phyloP scores from a whole-genome alignment of 2,113 vertebrate species.

The Hippocampus abdominalis region DNA sequence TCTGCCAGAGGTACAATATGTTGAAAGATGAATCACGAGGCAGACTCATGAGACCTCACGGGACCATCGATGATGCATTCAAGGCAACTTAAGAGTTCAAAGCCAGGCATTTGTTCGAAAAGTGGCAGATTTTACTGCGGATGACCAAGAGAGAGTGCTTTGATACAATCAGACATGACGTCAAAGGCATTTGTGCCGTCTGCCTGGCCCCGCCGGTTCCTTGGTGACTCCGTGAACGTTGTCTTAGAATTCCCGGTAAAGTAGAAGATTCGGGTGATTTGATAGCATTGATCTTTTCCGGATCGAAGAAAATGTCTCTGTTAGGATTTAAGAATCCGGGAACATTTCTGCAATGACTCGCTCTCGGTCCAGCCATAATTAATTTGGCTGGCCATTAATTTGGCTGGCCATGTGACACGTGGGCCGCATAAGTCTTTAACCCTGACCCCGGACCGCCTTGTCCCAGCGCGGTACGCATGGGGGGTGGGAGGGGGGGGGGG shows the following conservation, averaged over 20 bases:
- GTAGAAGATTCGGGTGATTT: neutral
- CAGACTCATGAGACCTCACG: neutral
- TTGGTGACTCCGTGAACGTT: neutral
- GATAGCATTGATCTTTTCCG: neutral
- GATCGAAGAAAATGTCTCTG: neutral
- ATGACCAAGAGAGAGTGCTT: neutral
- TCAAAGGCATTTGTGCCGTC: neutral
- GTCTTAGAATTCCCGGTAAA: neutral
- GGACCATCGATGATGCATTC: neutral
- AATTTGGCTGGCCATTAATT: conserved; percentile 5
- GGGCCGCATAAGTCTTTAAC: neutral
- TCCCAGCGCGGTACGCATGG: conserved; percentile 21
- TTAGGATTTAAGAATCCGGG: neutral
- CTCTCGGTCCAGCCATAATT: conserved; percentile 37
- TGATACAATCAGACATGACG: neutral
- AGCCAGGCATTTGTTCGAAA: neutral
- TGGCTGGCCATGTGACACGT: neutral
- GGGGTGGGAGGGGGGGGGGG: neutral
- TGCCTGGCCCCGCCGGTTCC: neutral
- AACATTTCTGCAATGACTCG: conserved; percentile 22
- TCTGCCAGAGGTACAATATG: no score
- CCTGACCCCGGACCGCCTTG: conserved; percentile 21
- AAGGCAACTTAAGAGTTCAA: neutral
- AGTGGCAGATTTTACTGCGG: neutral
- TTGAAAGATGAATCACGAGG: neutral